Base-by-base conservation (phyloP, 1,140 invertebrate genomes). In the Drosophila pallidifrons region DNA sequence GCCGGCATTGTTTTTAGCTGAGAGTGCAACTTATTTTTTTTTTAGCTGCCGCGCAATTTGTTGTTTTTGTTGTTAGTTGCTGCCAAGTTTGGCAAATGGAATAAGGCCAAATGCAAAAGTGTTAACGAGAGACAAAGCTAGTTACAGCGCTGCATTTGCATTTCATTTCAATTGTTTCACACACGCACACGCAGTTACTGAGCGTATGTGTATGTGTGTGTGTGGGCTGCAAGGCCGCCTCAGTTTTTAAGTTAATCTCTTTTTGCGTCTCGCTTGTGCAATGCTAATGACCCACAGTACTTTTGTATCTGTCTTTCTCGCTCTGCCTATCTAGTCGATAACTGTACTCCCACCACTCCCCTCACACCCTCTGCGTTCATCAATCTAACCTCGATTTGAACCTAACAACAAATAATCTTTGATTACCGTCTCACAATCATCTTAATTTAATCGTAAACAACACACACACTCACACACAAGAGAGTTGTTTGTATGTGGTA, bases 381-480 rank as follows among this genome's bases (percentile, higher is more conserved):
- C 75, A 64, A 65, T 80, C 81, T 89, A 88, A 88, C 85, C 85
- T 79, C 78, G 71, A 85, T 89, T 88, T 81, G 81, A 89, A 88
- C 86, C 81, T 75, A 83, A 88, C 81, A 89, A 89, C 75, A 81
- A 75, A 85, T 85, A 89, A 89, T 89, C 85, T 85, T 85, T 85
- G 85, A 88, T 90, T 88, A 81, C 81, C 72, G 77, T 5, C 66
- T 66, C 70, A 60, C 83, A 87, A 80, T 87, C 80, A 74, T 88
- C 74, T 80, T 80, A 85, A 85, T 82, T 76, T 83, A 88, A 88
- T 89, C 83, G 83, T 88, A 88, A 88, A 88, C 85, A 88, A 86
- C 79, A 64, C 79, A 63, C 58, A 64, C 30, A 59, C 41, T 43
- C 15, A 25, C 15, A 45, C 8, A 25, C 0, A 25, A 25, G 20